Conservation (phyloP, 2,797 vertebrate genomes). For the Tangara arthus region DNA sequence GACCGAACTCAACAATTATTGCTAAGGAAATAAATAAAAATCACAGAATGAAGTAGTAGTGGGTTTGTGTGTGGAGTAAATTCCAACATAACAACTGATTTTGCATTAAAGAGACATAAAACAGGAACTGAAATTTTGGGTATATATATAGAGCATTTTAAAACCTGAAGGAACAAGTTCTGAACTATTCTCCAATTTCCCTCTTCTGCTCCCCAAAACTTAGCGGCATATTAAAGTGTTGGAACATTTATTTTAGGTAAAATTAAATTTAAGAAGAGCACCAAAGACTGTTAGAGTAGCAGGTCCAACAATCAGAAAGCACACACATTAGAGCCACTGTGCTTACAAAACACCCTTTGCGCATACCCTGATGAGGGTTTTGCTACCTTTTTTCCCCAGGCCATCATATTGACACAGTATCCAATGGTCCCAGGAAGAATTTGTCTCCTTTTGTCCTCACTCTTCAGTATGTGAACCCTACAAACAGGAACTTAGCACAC, state of each 20-base stretch:
- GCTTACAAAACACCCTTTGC: not conserved
- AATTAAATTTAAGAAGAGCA: not conserved
- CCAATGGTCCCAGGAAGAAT: not conserved
- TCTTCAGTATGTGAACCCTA: not conserved
- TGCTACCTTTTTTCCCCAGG: fast-evolving
- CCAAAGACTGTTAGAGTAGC: not conserved
- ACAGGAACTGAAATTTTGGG: not conserved
- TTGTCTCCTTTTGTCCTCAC: not conserved
- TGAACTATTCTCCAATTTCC: not conserved
- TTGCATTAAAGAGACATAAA: not conserved
- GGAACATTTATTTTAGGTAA: not conserved
- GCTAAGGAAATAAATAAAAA: not conserved
- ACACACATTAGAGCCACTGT: not conserved
- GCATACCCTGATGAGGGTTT: not conserved
- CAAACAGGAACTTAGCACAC: not conserved
- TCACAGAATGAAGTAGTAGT: not conserved
- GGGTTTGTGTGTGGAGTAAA: not conserved
- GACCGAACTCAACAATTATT: not conserved
- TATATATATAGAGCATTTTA: not conserved
- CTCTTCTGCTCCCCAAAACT: not conserved
- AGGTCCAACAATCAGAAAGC: not conserved
- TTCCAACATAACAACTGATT: not conserved
- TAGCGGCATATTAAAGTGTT: not conserved
- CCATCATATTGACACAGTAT: not conserved
- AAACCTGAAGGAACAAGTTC: not conserved